Conservation (phyloP, 1,140 invertebrate species). For the Drosophila seguyi region DNA sequence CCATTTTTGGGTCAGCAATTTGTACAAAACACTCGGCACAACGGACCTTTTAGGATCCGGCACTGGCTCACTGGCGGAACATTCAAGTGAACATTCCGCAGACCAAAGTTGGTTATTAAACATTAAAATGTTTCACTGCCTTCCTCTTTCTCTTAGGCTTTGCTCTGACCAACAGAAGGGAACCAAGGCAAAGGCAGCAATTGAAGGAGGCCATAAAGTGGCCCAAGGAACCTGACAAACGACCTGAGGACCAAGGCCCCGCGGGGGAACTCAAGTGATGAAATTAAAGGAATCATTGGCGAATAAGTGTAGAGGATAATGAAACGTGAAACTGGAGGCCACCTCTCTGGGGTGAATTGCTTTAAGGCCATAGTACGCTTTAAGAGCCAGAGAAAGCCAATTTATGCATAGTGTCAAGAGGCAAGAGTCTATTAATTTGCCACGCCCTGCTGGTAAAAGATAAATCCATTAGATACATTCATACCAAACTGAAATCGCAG, state of each 20-base stretch:
- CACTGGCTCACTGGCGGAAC: background rate
- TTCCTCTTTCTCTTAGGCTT: background rate
- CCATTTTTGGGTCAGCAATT: constrained; percentile 67
- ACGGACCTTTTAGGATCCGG: constrained; percentile 37
- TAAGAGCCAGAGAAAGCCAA: constrained; percentile 5
- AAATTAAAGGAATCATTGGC: constrained; percentile 57
- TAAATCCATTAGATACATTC: constrained; percentile 33
- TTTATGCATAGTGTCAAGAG: constrained; percentile 38
- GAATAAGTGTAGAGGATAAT: constrained; percentile 41
- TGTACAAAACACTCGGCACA: constrained; percentile 55
- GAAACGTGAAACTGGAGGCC: constrained; percentile 39
- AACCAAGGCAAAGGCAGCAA: constrained; percentile 25
- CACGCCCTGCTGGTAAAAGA: constrained; percentile 34
- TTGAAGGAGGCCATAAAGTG: constrained; percentile 43
- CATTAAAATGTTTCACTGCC: constrained; percentile 56
- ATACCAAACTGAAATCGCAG: background rate
- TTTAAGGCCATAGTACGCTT: constrained; percentile 2
- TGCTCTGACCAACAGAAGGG: constrained; percentile 22
- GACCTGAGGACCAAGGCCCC: constrained; percentile 16
- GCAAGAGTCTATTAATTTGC: constrained; percentile 45
- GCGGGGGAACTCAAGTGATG: constrained; percentile 25
- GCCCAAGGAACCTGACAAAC: constrained; percentile 33
- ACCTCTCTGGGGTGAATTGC: constrained; percentile 5
- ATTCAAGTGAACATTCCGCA: constrained; percentile 55
- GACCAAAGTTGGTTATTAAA: constrained; percentile 67